Evolutionary conservation across 2,113 vertebrate species (phyloP), one percentile per base, ranked within the genome.

Genomic region (Cacatua alba): DNA sequence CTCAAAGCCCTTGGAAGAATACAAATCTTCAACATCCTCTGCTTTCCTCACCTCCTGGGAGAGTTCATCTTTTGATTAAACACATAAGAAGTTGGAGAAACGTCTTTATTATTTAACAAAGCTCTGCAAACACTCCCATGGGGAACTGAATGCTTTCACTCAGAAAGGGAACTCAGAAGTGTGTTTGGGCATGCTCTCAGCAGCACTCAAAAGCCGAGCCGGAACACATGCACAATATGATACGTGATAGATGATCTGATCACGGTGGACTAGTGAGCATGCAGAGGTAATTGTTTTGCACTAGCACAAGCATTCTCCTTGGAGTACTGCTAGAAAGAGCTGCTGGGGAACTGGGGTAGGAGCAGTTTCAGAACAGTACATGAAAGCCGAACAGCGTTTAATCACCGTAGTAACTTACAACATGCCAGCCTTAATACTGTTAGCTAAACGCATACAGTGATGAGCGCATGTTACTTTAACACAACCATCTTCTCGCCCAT

Each of bases 241-340:
- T 25, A 80, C 7, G 0, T 25, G 77, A 93, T 21, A 84, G 88
- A 86, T 60, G 53, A 88, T 70, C 72, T 74, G 91, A 89, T 80
- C 89, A 68, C 72, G 3, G 60, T 10, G 72, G 88, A 78, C 75
- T 39, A 41, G 57, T 9, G 59, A 90, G 28, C 44, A 15, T 6
- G 29, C 92, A 93, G 63, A 95, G 67, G 86, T 79, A 96, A 96
- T 18, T 89, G 91, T 93, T 92, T 84, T 62, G 49, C 79, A 86
- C 90, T 74, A 90, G 88, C 90, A 86, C 74, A 68, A 86, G 82
- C 60, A 67, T 91, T n/a, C 80, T 82, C 86, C 84, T 80, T 72
- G 0, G 2, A 81, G 59, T 29, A 26, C 59, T 68, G 41, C 82
- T 84, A 67, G 20, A 37, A 68, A 79, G 33, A 53, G 79, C 86